Evolutionary conservation across 2,113 vertebrate genomes (phyloP).

Genomic region (Daboia siamensis): DNA sequence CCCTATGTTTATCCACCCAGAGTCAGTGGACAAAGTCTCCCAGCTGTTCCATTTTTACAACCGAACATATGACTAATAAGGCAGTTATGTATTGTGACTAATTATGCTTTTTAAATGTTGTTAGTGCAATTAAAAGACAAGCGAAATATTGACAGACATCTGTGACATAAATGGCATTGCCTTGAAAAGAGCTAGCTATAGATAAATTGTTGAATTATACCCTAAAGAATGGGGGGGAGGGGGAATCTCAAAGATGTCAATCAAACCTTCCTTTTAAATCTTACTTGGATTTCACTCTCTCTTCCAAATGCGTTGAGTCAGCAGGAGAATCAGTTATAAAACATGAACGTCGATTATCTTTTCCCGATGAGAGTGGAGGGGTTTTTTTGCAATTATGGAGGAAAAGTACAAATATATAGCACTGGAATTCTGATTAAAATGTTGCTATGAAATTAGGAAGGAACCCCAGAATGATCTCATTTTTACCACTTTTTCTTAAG

Average conservation of each 20-base stretch:
- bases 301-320: conserved; percentile 66
- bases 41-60: neutral
- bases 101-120: conserved; percentile 23
- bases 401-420: conserved; percentile 10
- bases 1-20: neutral
- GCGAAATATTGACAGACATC: conserved; percentile 25
- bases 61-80: neutral
- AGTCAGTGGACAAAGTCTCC: neutral
- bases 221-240: conserved; percentile 60
- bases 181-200: conserved; percentile 74
- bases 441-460: neutral
- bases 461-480: neutral
- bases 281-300: conserved; percentile 44
- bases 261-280: conserved; percentile 53
- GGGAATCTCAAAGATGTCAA: conserved; percentile 56
- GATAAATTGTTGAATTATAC: conserved; percentile 79
- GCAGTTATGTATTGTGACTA: conserved; percentile 4
- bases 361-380: neutral
- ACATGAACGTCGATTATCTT: rapidly evolving
- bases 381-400: neutral
- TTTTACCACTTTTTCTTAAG: neutral
- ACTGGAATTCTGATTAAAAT: conserved; percentile 32
- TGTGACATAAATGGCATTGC: conserved; percentile 61
- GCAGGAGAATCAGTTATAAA: conserved; percentile 60
- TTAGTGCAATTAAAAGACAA: conserved; percentile 20